phyloP scores from a whole-genome alignment of 2,888 invertebrate species.

The Diarsia rubi region DNA sequence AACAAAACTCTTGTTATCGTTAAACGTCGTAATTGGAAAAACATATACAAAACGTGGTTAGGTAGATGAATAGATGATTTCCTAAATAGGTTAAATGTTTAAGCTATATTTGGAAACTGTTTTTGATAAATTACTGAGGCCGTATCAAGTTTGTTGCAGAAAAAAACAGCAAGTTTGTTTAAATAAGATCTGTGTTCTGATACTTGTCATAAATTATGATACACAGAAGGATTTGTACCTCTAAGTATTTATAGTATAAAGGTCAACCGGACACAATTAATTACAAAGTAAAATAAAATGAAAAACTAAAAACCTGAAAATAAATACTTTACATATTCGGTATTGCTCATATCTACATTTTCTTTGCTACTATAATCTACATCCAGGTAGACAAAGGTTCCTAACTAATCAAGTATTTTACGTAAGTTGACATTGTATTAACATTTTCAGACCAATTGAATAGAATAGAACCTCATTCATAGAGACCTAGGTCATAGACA shows the following conservation, averaged over 20 bases:
- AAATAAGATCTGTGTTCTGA: neutral
- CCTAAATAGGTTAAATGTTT: conserved; percentile 9
- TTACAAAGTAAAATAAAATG: neutral
- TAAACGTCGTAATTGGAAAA: conserved; percentile 36
- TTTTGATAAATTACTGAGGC: conserved; percentile 13
- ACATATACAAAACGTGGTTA: conserved; percentile 13
- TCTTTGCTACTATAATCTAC: neutral
- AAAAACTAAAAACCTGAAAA: neutral
- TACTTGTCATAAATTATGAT: neutral
- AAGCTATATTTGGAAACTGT: conserved; percentile 24
- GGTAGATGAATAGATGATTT: conserved; percentile 12
- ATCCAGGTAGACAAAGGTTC: no score
- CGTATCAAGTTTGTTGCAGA: neutral
- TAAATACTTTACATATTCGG: neutral
- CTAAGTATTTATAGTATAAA: neutral
- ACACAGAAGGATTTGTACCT: neutral
- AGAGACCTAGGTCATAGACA: neutral
- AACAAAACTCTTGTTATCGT: conserved; percentile 56
- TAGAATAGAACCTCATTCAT: conserved; percentile 18
- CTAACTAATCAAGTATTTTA: neutral
- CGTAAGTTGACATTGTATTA: neutral
- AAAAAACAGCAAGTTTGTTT: no score
- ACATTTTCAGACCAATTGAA: neutral
- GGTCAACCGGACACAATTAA: neutral
- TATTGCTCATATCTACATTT: no score